Percentiles rank a stretch among this genome's conserved stretches.
phyloP scores from a whole-genome alignment of 2,888 invertebrate genomes.

The Cryptops parisi region DNA sequence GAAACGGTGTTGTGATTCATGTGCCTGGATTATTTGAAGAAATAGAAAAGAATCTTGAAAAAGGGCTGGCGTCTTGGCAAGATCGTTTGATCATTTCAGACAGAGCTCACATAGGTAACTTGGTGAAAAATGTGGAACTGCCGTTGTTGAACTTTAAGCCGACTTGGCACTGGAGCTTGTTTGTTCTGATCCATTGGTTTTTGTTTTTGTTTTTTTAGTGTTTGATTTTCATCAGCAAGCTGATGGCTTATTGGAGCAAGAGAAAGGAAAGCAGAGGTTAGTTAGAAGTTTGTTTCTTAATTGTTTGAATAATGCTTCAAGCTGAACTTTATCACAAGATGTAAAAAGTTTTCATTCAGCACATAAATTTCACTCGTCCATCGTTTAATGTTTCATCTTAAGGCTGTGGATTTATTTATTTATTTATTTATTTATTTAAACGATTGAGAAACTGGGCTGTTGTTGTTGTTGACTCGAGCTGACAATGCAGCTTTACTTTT shows the following conservation, averaged over 20 bases:
- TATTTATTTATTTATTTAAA: too few relatives aligned
- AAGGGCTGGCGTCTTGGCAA: conserved; percentile 69
- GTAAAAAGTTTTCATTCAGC: too few relatives aligned
- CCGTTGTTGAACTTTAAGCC: background rate
- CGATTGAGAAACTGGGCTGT: too few relatives aligned
- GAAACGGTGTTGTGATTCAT: conserved; percentile 97
- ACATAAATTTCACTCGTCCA: too few relatives aligned
- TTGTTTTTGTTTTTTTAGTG: conserved; percentile 40
- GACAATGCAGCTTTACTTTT: too few relatives aligned
- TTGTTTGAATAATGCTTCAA: too few relatives aligned
- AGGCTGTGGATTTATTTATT: too few relatives aligned
- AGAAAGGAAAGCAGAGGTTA: conserved; percentile 65
- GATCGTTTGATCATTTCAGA: conserved; percentile 82
- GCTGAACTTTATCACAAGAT: too few relatives aligned
- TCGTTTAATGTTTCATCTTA: too few relatives aligned
- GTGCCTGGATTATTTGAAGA: conserved; percentile 91
- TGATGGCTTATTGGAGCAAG: conserved; percentile 82
- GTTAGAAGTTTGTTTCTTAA: conserved; percentile 20
- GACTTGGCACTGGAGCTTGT: background rate
- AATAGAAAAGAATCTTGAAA: conserved; percentile 75
- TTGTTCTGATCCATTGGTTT: background rate
- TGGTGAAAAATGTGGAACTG: background rate
- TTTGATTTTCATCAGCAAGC: conserved; percentile 66
- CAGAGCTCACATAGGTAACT: conserved; percentile 58
- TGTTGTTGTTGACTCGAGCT: too few relatives aligned